A percentile compares a stretch with the other conserved stretches of the same genome.
phyloP scores from a whole-genome alignment of 1,140 invertebrate genomes.

The Cydia fagiglandana region DNA sequence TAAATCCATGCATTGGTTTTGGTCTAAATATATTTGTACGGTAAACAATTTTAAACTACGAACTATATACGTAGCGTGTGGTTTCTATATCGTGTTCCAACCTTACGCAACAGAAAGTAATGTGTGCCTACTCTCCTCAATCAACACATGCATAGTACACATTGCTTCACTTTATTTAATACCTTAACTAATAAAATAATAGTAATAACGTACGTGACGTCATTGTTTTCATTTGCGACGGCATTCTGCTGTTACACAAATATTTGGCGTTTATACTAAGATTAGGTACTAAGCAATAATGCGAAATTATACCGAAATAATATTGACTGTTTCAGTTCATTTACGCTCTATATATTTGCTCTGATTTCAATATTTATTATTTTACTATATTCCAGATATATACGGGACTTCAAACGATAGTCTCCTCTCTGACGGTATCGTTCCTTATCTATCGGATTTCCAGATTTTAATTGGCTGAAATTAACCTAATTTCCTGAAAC shows the following conservation, averaged over 20 bases:
- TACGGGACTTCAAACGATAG: neutral
- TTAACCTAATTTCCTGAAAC: neutral
- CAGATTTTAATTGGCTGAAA: neutral
- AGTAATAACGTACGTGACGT: constrained; percentile 13
- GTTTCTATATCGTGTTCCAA: neutral
- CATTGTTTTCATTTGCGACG: neutral
- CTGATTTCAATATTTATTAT: neutral
- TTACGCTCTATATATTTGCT: neutral
- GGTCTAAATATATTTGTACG: no score
- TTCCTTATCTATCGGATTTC: neutral
- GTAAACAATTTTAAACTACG: neutral
- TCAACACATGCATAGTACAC: neutral
- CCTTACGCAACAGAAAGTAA: neutral
- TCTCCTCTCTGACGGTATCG: no score
- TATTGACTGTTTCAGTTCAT: constrained; percentile 22
- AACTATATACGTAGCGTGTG: no score
- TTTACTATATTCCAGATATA: neutral
- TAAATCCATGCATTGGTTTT: no score
- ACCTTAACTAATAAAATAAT: constrained; percentile 4
- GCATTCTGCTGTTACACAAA: constrained; percentile 16
- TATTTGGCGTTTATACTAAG: constrained; percentile 8
- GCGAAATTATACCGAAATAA: constrained; percentile 11
- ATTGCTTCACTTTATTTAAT: neutral
- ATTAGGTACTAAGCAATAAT: neutral
- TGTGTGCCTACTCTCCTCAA: neutral